These are phyloP conservation scores for Synchiropus splendidus DNA, from an alignment of 2,113 vertebrate species.

Conservation along the genomic window DNA sequence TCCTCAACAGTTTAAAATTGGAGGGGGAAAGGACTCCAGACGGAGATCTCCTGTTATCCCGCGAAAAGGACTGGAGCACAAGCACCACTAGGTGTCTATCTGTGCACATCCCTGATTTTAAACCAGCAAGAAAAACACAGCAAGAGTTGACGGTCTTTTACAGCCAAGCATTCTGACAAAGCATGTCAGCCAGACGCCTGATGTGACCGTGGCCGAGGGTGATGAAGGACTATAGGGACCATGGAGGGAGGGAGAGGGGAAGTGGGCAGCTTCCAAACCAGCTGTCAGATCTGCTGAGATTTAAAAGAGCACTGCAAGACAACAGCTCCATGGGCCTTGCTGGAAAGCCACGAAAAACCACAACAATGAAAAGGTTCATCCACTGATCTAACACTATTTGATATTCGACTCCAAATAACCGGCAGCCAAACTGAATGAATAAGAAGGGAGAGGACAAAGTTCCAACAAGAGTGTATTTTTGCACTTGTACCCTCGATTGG, in stretches of 20 bases:
- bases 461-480: slow-evolving; percentile 1
- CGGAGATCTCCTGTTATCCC: too few relatives aligned
- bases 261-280: slow-evolving; percentile 36
- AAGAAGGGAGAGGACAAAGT: slow-evolving; percentile 6
- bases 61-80: too few relatives aligned
- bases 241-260: neutral
- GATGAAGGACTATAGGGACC: slow-evolving; percentile 19
- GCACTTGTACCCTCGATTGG: neutral
- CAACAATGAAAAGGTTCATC: slow-evolving; percentile 32
- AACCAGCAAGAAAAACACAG: too few relatives aligned
- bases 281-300: slow-evolving; percentile 49
- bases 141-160: slow-evolving; percentile 3
- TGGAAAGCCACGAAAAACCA: slow-evolving; percentile 15
- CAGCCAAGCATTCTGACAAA: slow-evolving; percentile 24
- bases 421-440: slow-evolving; percentile 31
- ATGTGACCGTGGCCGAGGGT: slow-evolving; percentile 16
- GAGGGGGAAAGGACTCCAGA: too few relatives aligned
- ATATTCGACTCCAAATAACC: slow-evolving; percentile 38
- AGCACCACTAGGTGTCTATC: too few relatives aligned
- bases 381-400: slow-evolving; percentile 52
- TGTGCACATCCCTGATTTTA: too few relatives aligned
- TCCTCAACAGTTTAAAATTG: too few relatives aligned
- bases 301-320: slow-evolving; percentile 35
- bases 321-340: slow-evolving; percentile 46
- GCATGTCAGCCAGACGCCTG: slow-evolving; percentile 26